These are phyloP conservation scores for Chiridota heheva DNA, from an alignment of 35 echinoderm and acorn worm genomes.

Conservation along the genomic window DNA sequence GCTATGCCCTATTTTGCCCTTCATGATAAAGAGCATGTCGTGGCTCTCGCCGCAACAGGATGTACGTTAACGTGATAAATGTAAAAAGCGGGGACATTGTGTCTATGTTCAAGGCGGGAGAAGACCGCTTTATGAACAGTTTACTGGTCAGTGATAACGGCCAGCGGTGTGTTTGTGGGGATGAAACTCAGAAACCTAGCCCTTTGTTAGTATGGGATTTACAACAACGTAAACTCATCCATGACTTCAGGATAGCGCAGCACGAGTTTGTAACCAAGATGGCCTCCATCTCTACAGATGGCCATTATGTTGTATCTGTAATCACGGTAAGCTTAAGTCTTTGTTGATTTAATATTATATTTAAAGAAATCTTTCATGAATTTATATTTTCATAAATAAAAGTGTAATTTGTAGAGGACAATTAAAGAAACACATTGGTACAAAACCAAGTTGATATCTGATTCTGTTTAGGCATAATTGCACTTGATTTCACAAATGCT, in stretches of 20 bases:
- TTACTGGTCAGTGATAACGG: constrained; percentile 95
- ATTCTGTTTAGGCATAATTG: too few species aligned
- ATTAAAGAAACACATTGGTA: too few species aligned
- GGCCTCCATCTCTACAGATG: constrained; percentile 96
- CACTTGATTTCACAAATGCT: too few species aligned
- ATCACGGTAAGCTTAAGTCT: constrained; percentile 72
- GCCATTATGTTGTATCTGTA: constrained; percentile 96
- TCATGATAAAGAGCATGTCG: constrained; percentile 85
- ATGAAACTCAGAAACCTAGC: constrained; percentile 96
- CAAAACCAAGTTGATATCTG: too few species aligned
- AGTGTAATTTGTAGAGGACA: too few species aligned
- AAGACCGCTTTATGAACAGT: constrained; percentile 96
- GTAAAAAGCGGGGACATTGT: constrained; percentile 70
- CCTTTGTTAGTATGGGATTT: constrained; percentile 95
- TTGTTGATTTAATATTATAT: too few species aligned
- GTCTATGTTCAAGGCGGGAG: constrained; percentile 90
- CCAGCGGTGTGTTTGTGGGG: constrained; percentile 87
- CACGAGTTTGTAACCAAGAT: constrained; percentile 96
- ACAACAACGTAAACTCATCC: constrained; percentile 79
- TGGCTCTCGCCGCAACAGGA: constrained; percentile 92
- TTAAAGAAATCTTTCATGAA: too few species aligned
- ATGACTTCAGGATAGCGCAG: constrained; percentile 93
- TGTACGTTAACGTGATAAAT: constrained; percentile 98
- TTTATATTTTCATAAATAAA: too few species aligned
- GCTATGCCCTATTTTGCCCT: constrained; percentile 88